phyloP scores from a whole-genome alignment of 92 coral and sea anemone genomes.

The Zoanthus solanderi region DNA sequence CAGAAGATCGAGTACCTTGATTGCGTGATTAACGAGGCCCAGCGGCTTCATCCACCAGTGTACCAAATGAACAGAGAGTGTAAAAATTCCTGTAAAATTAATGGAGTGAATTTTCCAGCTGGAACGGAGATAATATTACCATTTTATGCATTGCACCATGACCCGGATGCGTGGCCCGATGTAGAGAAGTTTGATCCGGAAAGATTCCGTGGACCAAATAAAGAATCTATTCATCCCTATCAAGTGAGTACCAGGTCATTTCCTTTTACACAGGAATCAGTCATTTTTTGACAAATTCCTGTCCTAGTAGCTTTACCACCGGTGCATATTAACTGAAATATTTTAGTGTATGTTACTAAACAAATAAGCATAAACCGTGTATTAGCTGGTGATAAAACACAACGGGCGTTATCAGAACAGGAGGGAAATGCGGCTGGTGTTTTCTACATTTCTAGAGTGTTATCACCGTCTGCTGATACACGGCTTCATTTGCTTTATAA shows the following conservation, averaged over 20 bases:
- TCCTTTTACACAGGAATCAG: too few relatives aligned
- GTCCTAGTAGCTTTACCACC: too few relatives aligned
- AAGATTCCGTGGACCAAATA: constrained; percentile 15
- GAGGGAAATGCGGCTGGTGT: too few relatives aligned
- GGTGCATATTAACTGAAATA: too few relatives aligned
- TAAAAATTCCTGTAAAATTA: constrained; percentile 45
- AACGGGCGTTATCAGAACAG: too few relatives aligned
- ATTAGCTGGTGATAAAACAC: too few relatives aligned
- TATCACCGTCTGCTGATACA: too few relatives aligned
- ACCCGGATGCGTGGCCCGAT: constrained; percentile 74
- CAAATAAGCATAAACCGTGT: too few relatives aligned
- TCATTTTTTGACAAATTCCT: too few relatives aligned
- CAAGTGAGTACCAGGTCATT: not conserved
- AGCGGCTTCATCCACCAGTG: constrained; percentile 68
- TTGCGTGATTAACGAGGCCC: constrained; percentile 73
- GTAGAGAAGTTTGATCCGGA: constrained; percentile 73
- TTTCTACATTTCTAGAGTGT: too few relatives aligned
- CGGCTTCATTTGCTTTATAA: too few relatives aligned
- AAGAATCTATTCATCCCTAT: constrained; percentile 4
- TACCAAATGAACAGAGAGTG: constrained; percentile 63
- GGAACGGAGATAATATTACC: constrained; percentile 63
- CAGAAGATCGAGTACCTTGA: constrained; percentile 73
- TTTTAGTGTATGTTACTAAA: too few relatives aligned
- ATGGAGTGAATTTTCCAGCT: constrained; percentile 56
- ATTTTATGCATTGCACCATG: constrained; percentile 63